A percentile compares a stretch with the other conserved stretches of the same genome.
These are phyloP conservation scores for Plebejus anna DNA, from an alignment of 2,888 invertebrate genomes.

Conservation along the genomic window DNA sequence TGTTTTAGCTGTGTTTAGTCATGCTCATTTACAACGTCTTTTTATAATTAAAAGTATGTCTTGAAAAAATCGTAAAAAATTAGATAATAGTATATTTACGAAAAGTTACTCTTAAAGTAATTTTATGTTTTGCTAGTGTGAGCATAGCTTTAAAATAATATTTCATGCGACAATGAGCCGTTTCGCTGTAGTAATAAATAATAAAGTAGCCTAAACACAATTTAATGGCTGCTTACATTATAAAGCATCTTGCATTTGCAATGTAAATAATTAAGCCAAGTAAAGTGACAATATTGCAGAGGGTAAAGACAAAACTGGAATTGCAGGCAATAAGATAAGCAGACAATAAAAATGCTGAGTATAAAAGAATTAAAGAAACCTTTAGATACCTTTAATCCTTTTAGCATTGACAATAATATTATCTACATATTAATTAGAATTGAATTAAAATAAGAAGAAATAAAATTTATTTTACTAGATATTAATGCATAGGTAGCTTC, in stretches of 20 bases:
- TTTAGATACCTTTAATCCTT: neutral
- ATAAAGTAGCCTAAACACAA: conserved; percentile 14
- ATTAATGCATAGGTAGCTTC: neutral
- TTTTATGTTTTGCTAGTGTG: neutral
- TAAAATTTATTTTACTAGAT: neutral
- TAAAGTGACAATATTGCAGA: neutral
- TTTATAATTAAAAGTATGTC: too few relatives aligned
- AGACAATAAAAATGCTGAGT: neutral
- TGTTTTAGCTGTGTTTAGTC: neutral
- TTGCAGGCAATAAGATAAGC: neutral
- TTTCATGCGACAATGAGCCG: conserved; percentile 15
- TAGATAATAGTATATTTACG: neutral
- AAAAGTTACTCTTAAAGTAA: neutral
- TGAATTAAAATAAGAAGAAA: neutral
- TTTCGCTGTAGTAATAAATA: conserved; percentile 20
- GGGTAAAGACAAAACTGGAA: neutral
- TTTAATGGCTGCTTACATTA: conserved; percentile 13
- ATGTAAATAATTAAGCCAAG: conserved; percentile 6
- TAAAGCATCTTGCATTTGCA: conserved; percentile 12
- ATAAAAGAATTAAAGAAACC: neutral
- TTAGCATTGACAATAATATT: neutral
- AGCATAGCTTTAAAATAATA: neutral
- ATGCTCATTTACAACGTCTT: too few relatives aligned
- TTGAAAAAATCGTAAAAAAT: neutral
- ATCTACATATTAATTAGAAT: too few relatives aligned